These are phyloP conservation scores for Tyria jacobaeae DNA, from an alignment of 2,888 invertebrate species.

Conservation along the genomic window DNA sequence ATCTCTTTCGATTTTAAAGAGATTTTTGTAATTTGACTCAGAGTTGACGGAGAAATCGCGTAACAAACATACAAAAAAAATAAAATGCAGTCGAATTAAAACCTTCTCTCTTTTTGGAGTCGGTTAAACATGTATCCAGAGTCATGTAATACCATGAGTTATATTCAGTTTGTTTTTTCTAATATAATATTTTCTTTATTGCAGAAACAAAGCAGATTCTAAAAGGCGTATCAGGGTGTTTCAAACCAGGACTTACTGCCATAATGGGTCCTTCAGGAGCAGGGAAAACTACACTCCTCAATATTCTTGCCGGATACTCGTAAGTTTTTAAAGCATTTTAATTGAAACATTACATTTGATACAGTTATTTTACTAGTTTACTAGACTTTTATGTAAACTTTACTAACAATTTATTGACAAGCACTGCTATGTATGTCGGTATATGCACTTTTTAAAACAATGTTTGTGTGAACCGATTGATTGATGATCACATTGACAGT, in stretches of 20 bases:
- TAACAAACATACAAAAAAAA: too few relatives aligned
- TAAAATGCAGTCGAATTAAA: too few relatives aligned
- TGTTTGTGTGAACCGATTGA: neutral
- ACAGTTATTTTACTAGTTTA: too few relatives aligned
- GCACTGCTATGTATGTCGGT: neutral
- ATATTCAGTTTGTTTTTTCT: neutral
- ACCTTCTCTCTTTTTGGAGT: too few relatives aligned
- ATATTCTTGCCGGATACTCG: constrained; percentile 96
- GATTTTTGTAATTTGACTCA: too few relatives aligned
- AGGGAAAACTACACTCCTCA: constrained; percentile 95
- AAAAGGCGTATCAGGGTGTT: constrained; percentile 80
- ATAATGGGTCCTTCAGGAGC: constrained; percentile 91
- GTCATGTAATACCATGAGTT: neutral
- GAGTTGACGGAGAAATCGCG: too few relatives aligned
- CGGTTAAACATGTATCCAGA: too few relatives aligned
- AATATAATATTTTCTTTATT: constrained; percentile 38
- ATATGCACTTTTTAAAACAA: neutral
- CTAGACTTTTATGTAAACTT: too few relatives aligned
- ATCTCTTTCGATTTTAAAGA: too few relatives aligned
- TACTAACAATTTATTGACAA: neutral
- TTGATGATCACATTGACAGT: neutral
- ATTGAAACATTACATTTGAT: neutral
- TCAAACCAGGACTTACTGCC: constrained; percentile 88
- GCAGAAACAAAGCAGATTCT: constrained; percentile 82
- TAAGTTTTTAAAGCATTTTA: constrained; percentile 80